These are phyloP conservation scores for Steinernema feltiae DNA, from an alignment of 1,140 invertebrate species.

Conservation along the genomic window DNA sequence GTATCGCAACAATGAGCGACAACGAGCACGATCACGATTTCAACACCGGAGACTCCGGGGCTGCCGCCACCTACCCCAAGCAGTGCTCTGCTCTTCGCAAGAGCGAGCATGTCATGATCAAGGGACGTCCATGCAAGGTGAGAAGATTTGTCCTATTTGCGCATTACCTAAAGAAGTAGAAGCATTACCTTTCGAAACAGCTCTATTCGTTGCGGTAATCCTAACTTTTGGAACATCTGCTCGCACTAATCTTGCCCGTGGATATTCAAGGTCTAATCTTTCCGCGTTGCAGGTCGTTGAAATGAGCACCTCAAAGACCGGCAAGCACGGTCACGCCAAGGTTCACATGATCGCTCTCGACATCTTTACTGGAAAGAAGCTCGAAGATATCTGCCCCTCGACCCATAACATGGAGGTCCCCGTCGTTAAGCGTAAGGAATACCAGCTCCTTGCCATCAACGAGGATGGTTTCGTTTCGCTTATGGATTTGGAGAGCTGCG, in stretches of 20 bases:
- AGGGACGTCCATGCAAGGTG: constrained; percentile 86
- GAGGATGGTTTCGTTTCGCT: constrained; percentile 51
- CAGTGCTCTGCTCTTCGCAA: constrained; percentile 97
- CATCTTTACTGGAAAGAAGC: constrained; percentile 92
- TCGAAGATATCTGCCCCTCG: constrained; percentile 99
- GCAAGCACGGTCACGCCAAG: constrained; percentile 99
- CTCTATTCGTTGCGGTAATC: too few relatives aligned
- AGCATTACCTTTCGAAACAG: too few relatives aligned
- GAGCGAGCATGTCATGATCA: constrained; percentile 96
- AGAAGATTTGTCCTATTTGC: constrained; percentile 1
- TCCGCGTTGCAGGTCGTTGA: constrained; percentile 70
- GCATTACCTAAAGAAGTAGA: too few relatives aligned
- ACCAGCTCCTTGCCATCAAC: constrained; percentile 60
- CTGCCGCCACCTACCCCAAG: constrained; percentile 90
- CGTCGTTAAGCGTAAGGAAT: constrained; percentile 92
- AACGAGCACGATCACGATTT: constrained; percentile 61
- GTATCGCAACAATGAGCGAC: constrained; percentile 26
- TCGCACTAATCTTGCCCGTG: too few relatives aligned
- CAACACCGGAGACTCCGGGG: constrained; percentile 73
- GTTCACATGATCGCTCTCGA: constrained; percentile 95
- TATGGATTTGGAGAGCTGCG: constrained; percentile 53
- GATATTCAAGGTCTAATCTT: neutral
- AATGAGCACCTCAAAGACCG: constrained; percentile 99
- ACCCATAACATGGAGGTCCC: constrained; percentile 99
- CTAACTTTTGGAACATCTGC: too few relatives aligned